Evolutionary conservation across 2,888 invertebrate genomes (phyloP).

Genomic region (Sympetrum striolatum): DNA sequence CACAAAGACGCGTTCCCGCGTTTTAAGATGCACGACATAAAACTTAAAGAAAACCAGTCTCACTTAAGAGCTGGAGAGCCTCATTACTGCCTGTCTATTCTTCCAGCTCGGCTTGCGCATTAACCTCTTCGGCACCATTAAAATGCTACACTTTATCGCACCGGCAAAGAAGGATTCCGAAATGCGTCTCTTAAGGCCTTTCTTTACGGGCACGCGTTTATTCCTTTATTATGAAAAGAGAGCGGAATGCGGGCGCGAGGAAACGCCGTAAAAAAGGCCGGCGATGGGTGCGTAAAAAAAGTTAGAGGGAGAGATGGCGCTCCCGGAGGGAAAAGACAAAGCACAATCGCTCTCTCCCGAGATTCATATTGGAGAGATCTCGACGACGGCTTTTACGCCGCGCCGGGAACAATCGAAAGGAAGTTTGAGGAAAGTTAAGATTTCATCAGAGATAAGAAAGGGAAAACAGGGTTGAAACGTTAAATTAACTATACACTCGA

Average conservation of each 20-base stretch:
- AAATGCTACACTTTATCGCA: constrained; percentile 2
- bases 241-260: neutral
- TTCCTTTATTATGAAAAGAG: neutral
- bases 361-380: neutral
- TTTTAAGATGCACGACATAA: neutral
- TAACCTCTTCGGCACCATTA: constrained; percentile 6
- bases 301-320: neutral
- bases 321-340: neutral
- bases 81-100: neutral
- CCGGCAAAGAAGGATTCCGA: neutral
- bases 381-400: neutral
- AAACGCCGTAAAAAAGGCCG: neutral
- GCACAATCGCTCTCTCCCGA: neutral
- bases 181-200: neutral
- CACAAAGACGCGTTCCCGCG: neutral
- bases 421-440: neutral
- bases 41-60: neutral
- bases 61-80: neutral
- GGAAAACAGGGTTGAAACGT: neutral
- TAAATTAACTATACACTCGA: neutral
- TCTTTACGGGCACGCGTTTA: constrained; percentile 2
- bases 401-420: neutral
- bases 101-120: neutral
- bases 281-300: neutral
- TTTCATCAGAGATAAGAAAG: neutral